Evolutionary conservation across 1,140 invertebrate species (phyloP).

Genomic region (Platyscapa corneri): DNA sequence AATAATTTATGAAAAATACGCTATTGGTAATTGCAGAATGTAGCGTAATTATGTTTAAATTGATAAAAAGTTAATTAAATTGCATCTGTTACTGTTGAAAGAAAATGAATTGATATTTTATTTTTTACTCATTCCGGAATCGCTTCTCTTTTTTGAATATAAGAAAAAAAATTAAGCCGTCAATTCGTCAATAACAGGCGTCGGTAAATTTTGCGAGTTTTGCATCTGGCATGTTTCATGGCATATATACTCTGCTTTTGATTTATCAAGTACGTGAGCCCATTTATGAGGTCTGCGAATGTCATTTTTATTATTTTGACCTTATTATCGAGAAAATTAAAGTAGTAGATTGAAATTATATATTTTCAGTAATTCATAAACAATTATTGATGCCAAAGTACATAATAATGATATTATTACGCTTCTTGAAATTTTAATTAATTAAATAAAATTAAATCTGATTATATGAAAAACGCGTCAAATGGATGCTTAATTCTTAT

Average conservation of each 20-base stretch:
- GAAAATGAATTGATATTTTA: background rate
- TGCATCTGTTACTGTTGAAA: no score
- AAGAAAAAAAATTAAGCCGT: constrained; percentile 3
- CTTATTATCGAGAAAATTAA: background rate
- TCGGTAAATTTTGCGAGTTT: constrained; percentile 6
- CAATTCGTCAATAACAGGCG: background rate
- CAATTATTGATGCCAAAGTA: background rate
- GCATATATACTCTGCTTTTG: background rate
- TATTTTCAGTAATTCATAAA: background rate
- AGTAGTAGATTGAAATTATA: background rate
- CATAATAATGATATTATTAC: no score
- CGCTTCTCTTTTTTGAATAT: background rate
- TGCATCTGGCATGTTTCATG: constrained; percentile 7
- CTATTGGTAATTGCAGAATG: background rate
- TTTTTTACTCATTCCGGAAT: background rate
- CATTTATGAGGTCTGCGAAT: background rate
- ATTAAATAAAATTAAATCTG: no score
- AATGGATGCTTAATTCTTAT: no score
- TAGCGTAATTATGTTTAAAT: background rate
- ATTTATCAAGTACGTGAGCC: constrained; percentile 2
- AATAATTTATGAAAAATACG: no score
- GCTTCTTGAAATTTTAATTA: no score
- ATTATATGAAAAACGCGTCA: no score
- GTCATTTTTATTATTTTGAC: constrained; percentile 2
- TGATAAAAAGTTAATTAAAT: no score